phyloP scores from a whole-genome alignment of 2,113 vertebrate genomes.

The Hydropotes inermis region DNA sequence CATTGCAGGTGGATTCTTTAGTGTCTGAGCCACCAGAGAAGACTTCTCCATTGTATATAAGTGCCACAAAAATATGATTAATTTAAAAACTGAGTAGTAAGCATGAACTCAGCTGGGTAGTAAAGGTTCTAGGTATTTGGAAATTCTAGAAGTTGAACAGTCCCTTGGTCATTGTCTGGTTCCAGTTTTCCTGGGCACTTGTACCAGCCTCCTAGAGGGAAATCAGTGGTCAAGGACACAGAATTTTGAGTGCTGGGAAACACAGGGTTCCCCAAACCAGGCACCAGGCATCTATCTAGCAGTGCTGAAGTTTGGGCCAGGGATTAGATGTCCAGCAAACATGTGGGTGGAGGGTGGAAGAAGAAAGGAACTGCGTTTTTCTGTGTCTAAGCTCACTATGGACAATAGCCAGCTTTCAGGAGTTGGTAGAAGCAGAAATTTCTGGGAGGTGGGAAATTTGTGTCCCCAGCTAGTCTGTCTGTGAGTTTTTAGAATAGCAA shows the following conservation, averaged over 20 bases:
- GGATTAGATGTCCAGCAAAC: not conserved
- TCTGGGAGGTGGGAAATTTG: not conserved
- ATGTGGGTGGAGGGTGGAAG: not conserved
- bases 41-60: not conserved
- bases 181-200: not conserved
- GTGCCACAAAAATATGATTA: not conserved
- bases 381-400: not conserved
- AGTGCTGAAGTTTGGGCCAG: not conserved
- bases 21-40: not conserved
- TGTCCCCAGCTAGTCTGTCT: not conserved
- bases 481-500: not conserved
- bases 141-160: not conserved
- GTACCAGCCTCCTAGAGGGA: fast-evolving
- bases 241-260: not conserved
- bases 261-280: not conserved
- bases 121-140: not conserved
- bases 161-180: not conserved
- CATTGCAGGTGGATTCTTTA: not conserved
- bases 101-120: not conserved
- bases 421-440: not conserved
- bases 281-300: not conserved
- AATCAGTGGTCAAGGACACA: not conserved
- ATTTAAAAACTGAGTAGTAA: not conserved
- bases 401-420: not conserved
- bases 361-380: not conserved